Evolutionary conservation across 1,140 invertebrate genomes (phyloP).

Genomic region (Dreissena rostriformis): DNA sequence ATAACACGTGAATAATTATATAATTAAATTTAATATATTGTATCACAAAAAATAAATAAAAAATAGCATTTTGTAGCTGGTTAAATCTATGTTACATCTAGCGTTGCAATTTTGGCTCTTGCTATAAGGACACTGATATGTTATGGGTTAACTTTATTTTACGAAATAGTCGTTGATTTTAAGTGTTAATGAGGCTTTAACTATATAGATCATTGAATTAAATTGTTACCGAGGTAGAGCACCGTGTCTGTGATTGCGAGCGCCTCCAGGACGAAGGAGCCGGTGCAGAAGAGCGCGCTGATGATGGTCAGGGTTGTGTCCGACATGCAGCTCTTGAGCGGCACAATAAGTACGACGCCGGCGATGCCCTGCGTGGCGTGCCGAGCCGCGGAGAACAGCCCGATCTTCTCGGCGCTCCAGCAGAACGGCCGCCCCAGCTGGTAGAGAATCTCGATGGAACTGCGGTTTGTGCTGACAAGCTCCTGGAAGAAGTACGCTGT

Average conservation of each 20-base stretch:
- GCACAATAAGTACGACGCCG: not conserved
- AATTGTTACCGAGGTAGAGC: constrained; percentile 41
- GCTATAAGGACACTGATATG: too few species aligned
- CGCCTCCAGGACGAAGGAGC: constrained; percentile 35
- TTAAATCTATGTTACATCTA: too few species aligned
- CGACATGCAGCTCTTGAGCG: constrained; percentile 24
- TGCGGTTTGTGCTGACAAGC: not conserved
- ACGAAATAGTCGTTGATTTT: too few species aligned
- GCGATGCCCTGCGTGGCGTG: constrained; percentile 14
- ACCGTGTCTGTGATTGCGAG: constrained; percentile 32
- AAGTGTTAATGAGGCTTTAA: too few species aligned
- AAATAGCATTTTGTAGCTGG: too few species aligned
- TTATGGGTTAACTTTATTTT: too few species aligned
- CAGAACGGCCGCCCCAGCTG: constrained; percentile 51
- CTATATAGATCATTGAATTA: too few species aligned
- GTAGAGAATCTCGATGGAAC: constrained; percentile 35
- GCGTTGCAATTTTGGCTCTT: too few species aligned
- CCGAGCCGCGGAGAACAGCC: constrained; percentile 10
- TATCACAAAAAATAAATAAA: too few species aligned
- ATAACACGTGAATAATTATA: too few species aligned
- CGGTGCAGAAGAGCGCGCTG: not conserved
- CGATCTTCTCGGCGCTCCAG: constrained; percentile 32
- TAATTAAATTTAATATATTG: too few species aligned
- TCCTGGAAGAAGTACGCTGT: constrained; percentile 24
- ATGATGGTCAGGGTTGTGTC: constrained; percentile 14